Evolutionary conservation across 2,888 invertebrate genomes (phyloP).

Genomic region (Ophion costatus): DNA sequence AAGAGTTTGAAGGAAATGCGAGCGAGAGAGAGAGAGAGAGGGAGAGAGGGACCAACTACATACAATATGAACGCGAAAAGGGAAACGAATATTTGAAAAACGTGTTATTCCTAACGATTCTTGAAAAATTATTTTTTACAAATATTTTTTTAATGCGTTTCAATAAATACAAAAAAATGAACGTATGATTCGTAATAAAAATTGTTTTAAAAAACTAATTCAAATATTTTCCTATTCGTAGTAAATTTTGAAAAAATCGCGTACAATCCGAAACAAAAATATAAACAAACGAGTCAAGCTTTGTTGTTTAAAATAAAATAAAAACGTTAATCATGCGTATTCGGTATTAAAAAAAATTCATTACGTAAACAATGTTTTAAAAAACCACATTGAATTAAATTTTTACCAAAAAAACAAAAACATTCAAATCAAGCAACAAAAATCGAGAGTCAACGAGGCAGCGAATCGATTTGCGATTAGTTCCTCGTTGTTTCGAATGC

Average conservation of each 20-base stretch:
- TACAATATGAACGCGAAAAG: background rate
- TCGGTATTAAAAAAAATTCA: background rate
- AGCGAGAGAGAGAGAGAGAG: background rate
- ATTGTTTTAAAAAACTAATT: background rate
- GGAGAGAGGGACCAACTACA: background rate
- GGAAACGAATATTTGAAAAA: background rate
- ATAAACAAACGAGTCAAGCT: no score
- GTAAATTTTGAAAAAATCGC: background rate
- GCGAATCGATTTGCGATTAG: background rate
- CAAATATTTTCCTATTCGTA: no score
- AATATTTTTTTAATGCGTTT: background rate
- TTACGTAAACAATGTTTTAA: background rate
- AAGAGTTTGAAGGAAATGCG: background rate
- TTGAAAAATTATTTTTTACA: no score
- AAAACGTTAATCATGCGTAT: no score
- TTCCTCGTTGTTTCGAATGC: background rate
- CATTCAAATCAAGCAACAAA: background rate
- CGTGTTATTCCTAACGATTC: no score
- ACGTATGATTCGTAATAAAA: background rate
- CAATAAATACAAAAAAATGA: background rate
- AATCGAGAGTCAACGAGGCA: background rate
- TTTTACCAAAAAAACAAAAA: background rate
- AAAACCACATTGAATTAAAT: background rate
- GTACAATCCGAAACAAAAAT: no score
- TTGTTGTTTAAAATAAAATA: no score